These are phyloP conservation scores for Stegastes partitus DNA, from an alignment of 2,113 vertebrate genomes.

Conservation along the genomic window DNA sequence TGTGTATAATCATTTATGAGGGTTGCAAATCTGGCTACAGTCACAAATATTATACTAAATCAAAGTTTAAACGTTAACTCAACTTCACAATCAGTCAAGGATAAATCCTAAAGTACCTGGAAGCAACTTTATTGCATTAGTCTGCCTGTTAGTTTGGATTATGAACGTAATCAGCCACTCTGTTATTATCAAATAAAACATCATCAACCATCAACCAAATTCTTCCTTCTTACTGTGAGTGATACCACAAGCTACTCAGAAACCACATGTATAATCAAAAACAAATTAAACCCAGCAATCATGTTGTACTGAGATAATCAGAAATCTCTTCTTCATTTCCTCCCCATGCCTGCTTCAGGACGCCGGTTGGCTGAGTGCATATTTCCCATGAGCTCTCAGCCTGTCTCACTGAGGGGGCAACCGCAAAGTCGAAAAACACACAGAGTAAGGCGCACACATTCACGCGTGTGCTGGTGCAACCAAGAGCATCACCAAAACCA, in stretches of 20 bases:
- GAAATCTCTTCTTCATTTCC: constrained; percentile 75
- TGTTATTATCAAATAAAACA: constrained; percentile 56
- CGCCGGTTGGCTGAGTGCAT: constrained; percentile 71
- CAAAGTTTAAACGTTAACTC: constrained; percentile 13
- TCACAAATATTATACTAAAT: constrained; percentile 3
- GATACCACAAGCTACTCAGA: constrained; percentile 54
- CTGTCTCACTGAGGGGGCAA: constrained; percentile 58
- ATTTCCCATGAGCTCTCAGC: constrained; percentile 77
- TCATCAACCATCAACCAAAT: constrained; percentile 34
- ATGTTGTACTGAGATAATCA: constrained; percentile 67
- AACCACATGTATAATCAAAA: constrained; percentile 68
- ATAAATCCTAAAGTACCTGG: constrained; percentile 27
- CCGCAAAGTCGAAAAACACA: constrained; percentile 40
- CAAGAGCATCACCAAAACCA: constrained; percentile 55
- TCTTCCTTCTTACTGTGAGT: constrained; percentile 28
- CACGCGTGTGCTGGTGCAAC: constrained; percentile 33
- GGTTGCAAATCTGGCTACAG: not conserved
- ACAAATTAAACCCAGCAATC: constrained; percentile 72
- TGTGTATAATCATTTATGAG: not conserved
- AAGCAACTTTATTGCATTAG: constrained; percentile 28
- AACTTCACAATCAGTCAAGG: constrained; percentile 1
- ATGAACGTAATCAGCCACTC: constrained; percentile 33
- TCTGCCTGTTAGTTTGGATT: constrained; percentile 27
- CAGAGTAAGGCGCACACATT: constrained; percentile 30
- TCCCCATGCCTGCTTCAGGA: constrained; percentile 59